These are phyloP conservation scores for Hassar affinis DNA, from an alignment of 2,113 vertebrate genomes.

Conservation along the genomic window DNA sequence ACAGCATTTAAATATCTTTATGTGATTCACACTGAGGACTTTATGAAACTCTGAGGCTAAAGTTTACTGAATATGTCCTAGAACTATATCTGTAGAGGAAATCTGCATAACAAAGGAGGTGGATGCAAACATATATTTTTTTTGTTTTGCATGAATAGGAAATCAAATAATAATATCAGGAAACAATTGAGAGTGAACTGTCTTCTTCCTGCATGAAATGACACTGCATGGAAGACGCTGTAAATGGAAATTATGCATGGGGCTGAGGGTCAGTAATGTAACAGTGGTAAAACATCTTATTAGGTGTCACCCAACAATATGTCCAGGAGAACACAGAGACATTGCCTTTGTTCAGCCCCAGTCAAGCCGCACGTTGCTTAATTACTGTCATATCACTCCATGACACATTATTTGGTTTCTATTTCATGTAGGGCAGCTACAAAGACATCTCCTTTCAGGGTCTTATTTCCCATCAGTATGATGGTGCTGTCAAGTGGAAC, in stretches of 20 bases:
- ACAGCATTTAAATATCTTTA: background rate
- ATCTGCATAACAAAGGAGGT: conserved; percentile 1
- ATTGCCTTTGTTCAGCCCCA: conserved; percentile 4
- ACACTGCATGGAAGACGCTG: too few species aligned
- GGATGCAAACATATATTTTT: background rate
- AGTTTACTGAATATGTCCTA: background rate
- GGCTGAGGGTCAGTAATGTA: conserved; percentile 16
- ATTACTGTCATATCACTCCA: conserved; percentile 26
- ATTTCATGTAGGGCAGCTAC: conserved; percentile 3
- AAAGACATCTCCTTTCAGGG: conserved; percentile 5
- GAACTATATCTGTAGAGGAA: background rate
- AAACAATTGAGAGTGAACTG: background rate
- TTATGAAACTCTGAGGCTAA: background rate
- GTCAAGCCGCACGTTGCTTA: conserved; percentile 11
- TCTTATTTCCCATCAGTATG: conserved; percentile 14
- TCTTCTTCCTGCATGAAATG: background rate
- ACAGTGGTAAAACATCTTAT: conserved; percentile 19
- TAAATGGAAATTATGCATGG: background rate
- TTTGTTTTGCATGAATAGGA: background rate
- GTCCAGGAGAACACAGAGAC: background rate
- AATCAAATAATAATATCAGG: background rate
- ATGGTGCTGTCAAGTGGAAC: background rate
- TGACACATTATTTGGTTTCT: conserved; percentile 29
- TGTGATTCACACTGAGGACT: background rate
- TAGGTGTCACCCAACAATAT: conserved; percentile 28